phyloP scores from a whole-genome alignment of 2,888 invertebrate genomes.

The Doris montereyensis region DNA sequence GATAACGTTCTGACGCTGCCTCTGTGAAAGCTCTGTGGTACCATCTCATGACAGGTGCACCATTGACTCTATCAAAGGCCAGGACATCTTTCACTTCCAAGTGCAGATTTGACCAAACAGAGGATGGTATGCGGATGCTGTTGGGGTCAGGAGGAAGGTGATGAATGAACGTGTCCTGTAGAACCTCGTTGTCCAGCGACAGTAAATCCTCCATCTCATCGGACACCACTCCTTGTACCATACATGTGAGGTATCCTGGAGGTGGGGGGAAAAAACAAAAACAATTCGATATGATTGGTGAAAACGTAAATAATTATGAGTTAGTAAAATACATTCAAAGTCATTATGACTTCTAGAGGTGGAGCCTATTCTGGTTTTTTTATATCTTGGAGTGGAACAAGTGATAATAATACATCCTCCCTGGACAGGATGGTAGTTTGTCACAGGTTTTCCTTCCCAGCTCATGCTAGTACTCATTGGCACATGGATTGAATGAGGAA shows the following conservation, averaged over 20 bases:
- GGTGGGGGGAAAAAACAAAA: no score
- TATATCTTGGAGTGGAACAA: no score
- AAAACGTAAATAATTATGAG: no score
- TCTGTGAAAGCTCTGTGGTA: conserved; percentile 38
- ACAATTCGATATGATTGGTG: no score
- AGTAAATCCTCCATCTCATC: conserved; percentile 63
- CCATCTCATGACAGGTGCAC: background rate
- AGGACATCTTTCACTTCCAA: conserved; percentile 56
- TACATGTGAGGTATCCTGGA: conserved; percentile 58
- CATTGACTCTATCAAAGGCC: conserved; percentile 43
- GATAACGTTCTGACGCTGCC: conserved; percentile 47
- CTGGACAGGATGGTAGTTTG: no score
- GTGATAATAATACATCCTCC: no score
- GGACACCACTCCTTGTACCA: conserved; percentile 54
- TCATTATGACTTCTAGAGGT: no score
- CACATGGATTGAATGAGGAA: no score
- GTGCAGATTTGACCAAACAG: conserved; percentile 55
- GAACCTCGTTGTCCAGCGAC: conserved; percentile 63
- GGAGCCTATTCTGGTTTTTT: no score
- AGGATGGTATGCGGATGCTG: conserved; percentile 57
- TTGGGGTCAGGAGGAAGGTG: conserved; percentile 63
- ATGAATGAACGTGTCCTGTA: conserved; percentile 64
- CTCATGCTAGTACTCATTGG: no score
- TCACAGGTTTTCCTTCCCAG: no score
- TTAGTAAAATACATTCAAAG: no score